phyloP scores from a whole-genome alignment of 1,140 invertebrate species.

The Maconellicoccus hirsutus region DNA sequence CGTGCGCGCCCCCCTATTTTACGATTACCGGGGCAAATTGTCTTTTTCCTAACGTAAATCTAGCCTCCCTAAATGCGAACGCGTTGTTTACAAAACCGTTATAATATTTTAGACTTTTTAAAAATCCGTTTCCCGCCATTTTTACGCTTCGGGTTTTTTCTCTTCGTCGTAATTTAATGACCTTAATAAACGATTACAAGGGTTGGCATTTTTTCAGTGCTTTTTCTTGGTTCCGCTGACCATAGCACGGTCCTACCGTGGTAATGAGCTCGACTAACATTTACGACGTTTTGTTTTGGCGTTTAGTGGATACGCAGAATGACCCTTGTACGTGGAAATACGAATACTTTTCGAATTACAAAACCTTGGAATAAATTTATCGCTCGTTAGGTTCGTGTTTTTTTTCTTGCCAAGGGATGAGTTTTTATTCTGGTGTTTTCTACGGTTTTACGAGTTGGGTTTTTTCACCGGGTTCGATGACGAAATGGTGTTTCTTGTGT shows the following conservation, averaged over 20 bases:
- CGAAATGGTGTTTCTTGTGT: too few relatives aligned
- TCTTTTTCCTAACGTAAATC: slow-evolving; percentile 14
- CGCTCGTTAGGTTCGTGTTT: neutral
- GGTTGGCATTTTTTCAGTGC: neutral
- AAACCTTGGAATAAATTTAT: slow-evolving; percentile 5
- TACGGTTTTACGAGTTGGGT: too few relatives aligned
- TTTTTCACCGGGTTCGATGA: too few relatives aligned
- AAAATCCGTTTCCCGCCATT: slow-evolving; percentile 1
- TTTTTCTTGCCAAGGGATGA: neutral
- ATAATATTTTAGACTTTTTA: neutral
- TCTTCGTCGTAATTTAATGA: neutral
- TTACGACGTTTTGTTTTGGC: neutral
- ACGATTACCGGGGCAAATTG: neutral
- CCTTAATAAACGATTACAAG: slow-evolving; percentile 16
- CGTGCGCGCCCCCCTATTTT: neutral
- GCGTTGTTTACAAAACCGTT: slow-evolving; percentile 18
- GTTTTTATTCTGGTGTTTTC: neutral
- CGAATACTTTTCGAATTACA: neutral
- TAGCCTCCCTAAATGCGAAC: neutral
- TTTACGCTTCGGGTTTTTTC: neutral
- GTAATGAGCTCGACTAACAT: neutral
- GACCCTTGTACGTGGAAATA: neutral
- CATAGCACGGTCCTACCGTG: neutral
- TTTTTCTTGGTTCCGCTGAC: neutral
- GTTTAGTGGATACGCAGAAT: neutral